phyloP scores from a whole-genome alignment of 2,888 invertebrate genomes.

The Vesta saturnalis region DNA sequence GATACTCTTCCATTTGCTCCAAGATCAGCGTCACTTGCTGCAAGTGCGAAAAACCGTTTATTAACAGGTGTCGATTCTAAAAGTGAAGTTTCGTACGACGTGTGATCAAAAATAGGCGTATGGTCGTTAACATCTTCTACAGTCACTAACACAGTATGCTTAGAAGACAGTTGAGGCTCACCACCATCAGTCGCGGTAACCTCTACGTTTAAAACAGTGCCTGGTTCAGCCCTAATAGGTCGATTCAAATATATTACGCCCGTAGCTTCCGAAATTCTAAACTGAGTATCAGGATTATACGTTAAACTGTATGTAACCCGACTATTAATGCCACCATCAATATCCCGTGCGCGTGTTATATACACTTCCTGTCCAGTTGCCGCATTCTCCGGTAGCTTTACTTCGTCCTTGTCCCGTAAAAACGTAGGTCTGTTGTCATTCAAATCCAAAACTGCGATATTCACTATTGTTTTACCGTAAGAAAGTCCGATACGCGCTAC shows the following conservation, averaged over 20 bases:
- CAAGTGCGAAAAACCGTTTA: constrained; percentile 87
- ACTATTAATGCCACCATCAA: constrained; percentile 90
- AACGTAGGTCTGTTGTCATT: constrained; percentile 94
- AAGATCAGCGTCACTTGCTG: constrained; percentile 89
- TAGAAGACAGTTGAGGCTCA: constrained; percentile 76
- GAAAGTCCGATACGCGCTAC: constrained; percentile 80
- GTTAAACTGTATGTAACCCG: constrained; percentile 83
- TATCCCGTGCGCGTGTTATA: constrained; percentile 86
- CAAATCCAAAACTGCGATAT: constrained; percentile 83
- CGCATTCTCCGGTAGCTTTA: constrained; percentile 85
- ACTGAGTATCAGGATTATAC: constrained; percentile 82
- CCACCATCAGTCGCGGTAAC: constrained; percentile 89
- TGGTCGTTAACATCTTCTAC: constrained; percentile 95
- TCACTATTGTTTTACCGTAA: constrained; percentile 82
- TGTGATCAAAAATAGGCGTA: constrained; percentile 92
- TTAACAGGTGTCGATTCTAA: constrained; percentile 92
- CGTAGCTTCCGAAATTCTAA: constrained; percentile 84
- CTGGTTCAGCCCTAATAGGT: constrained; percentile 80
- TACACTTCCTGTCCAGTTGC: constrained; percentile 95
- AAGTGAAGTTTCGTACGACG: constrained; percentile 91
- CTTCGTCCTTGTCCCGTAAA: constrained; percentile 80
- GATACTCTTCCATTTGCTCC: constrained; percentile 82
- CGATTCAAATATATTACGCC: constrained; percentile 90
- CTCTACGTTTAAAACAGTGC: constrained; percentile 76
- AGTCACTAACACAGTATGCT: constrained; percentile 75